A percentile compares a stretch with the other conserved stretches of the same genome.
Conservation (phyloP, 1,140 invertebrate species). For the Hormaphis cornu region DNA sequence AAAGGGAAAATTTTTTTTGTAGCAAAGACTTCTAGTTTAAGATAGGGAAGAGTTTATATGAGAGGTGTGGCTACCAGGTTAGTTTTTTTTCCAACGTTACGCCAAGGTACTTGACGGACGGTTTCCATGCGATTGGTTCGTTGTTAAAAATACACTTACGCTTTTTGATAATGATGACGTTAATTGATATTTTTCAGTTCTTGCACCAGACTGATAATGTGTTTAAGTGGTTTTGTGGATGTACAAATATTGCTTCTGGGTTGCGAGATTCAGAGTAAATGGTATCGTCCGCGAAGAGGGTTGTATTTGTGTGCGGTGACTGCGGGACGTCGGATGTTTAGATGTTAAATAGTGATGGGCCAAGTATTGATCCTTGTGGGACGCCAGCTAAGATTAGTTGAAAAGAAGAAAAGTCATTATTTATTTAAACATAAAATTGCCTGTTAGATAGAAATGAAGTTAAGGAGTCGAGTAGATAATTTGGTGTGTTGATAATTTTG, state of each 20-base stretch:
- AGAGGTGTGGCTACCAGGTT: not conserved
- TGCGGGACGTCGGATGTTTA: constrained; percentile 6
- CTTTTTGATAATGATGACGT: not conserved
- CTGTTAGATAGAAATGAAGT: constrained; percentile 5
- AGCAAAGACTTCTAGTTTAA: not conserved
- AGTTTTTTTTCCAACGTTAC: no score
- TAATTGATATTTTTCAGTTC: not conserved
- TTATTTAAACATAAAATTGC: not conserved
- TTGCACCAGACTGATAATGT: not conserved
- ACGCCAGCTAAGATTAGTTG: not conserved
- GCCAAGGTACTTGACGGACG: no score
- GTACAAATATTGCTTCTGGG: no score
- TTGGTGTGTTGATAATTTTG: not conserved
- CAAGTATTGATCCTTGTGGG: no score
- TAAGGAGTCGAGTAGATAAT: not conserved
- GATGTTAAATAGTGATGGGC: not conserved
- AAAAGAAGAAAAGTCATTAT: not conserved
- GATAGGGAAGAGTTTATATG: not conserved
- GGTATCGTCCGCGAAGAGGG: not conserved
- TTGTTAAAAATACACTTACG: not conserved
- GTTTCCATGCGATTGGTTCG: no score
- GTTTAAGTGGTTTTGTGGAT: not conserved
- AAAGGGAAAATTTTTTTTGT: not conserved
- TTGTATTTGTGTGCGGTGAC: no score
- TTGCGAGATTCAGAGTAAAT: not conserved